A percentile compares a stretch with the other conserved stretches of the same genome.
Conservation (phyloP, 1,140 invertebrate genomes). For the Kradibia gibbosae region DNA sequence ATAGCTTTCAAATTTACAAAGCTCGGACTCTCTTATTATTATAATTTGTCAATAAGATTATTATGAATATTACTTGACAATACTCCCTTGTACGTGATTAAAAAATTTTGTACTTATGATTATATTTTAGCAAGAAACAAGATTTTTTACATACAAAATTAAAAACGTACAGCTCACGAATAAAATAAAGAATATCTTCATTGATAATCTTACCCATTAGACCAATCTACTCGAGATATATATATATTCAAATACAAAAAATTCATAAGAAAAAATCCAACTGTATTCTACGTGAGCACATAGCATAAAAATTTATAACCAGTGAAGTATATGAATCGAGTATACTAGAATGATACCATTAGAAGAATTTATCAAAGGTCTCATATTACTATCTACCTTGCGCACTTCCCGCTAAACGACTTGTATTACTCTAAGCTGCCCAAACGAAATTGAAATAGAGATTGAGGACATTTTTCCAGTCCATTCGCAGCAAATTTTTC, state of each 20-base stretch:
- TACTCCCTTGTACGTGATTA: too few relatives aligned
- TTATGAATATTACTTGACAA: too few relatives aligned
- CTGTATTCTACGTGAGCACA: neutral
- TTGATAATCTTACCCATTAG: neutral
- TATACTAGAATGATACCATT: neutral
- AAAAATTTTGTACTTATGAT: too few relatives aligned
- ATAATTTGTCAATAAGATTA: too few relatives aligned
- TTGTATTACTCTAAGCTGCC: neutral
- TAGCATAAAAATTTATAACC: constrained; percentile 15
- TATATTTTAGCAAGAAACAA: too few relatives aligned
- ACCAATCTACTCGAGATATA: neutral
- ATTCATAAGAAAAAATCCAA: neutral
- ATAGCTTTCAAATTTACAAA: too few relatives aligned
- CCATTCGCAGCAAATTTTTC: neutral
- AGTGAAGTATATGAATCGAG: constrained; percentile 1
- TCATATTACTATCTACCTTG: neutral
- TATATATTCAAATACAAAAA: neutral
- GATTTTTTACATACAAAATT: too few relatives aligned
- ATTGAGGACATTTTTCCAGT: constrained; percentile 23
- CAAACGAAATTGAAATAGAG: constrained; percentile 17
- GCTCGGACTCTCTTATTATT: too few relatives aligned
- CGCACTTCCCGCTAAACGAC: neutral
- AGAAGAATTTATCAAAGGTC: neutral
- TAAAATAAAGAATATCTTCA: neutral
- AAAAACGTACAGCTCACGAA: too few relatives aligned